Percentiles rank a stretch among this genome's conserved stretches.
phyloP scores from a whole-genome alignment of 2,113 vertebrate species.

The Austrofundulus limnaeus region DNA sequence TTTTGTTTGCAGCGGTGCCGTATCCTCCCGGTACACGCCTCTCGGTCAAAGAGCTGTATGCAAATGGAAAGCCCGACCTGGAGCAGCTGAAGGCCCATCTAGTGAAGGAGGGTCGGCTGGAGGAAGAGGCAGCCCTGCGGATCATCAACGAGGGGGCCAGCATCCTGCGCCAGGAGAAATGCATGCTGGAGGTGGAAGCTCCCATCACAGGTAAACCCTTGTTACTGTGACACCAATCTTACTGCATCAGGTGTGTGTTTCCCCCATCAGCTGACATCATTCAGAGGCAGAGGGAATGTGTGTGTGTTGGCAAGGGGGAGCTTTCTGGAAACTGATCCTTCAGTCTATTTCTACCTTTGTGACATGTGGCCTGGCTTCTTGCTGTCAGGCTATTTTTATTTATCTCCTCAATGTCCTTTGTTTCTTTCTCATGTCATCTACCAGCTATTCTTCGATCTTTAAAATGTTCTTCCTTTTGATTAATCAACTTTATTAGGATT shows the following conservation, averaged over 20 bases:
- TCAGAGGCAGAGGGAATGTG: too few species aligned
- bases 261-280: background rate
- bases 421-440: background rate
- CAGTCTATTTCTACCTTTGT: constrained; percentile 1
- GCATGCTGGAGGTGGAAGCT: constrained; percentile 83
- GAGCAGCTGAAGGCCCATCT: constrained; percentile 80
- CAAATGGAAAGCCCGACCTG: constrained; percentile 78
- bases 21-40: constrained; percentile 79
- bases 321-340: background rate
- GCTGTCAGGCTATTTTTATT: constrained; percentile 19
- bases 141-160: constrained; percentile 80
- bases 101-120: constrained; percentile 82
- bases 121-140: constrained; percentile 77
- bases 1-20: constrained; percentile 74
- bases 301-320: too few species aligned
- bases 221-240: background rate
- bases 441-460: background rate
- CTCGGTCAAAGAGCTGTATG: constrained; percentile 77
- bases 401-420: background rate
- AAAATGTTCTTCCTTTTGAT: background rate
- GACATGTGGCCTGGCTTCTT: constrained; percentile 35
- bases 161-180: constrained; percentile 82
- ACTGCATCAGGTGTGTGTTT: rapidly evolving
- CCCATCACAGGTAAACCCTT: constrained; percentile 77
- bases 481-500: background rate